Evolutionary conservation across 2,888 invertebrate genomes (phyloP).

Genomic region (Stomorhina lunata): DNA sequence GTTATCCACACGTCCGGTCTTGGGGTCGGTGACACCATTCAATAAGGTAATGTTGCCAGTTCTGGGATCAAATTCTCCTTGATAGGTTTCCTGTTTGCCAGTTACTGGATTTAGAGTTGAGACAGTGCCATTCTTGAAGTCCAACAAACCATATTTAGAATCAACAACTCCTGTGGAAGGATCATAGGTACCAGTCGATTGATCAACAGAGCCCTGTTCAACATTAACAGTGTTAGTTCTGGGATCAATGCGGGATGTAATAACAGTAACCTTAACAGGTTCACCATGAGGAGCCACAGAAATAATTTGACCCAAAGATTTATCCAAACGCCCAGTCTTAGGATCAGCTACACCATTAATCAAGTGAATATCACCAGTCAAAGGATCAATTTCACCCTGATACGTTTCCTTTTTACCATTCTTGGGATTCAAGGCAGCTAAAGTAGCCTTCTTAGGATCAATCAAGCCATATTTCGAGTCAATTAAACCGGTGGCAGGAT

Average conservation of each 20-base stretch:
- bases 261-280: slow-evolving; percentile 81
- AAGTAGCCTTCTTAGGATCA: slow-evolving; percentile 84
- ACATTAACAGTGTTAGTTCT: slow-evolving; percentile 47
- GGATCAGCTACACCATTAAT: slow-evolving; percentile 85
- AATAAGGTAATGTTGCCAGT: slow-evolving; percentile 83
- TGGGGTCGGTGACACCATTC: slow-evolving; percentile 79
- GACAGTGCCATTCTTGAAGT: slow-evolving; percentile 84
- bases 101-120: slow-evolving; percentile 83
- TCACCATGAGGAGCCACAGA: slow-evolving; percentile 85
- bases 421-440: slow-evolving; percentile 83
- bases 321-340: slow-evolving; percentile 84
- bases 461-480: slow-evolving; percentile 87
- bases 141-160: slow-evolving; percentile 85
- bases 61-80: slow-evolving; percentile 85
- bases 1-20: slow-evolving; percentile 83
- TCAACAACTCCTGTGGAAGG: slow-evolving; percentile 78
- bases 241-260: slow-evolving; percentile 48
- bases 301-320: slow-evolving; percentile 84
- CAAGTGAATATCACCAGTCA: slow-evolving; percentile 85
- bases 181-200: slow-evolving; percentile 72
- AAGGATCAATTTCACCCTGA: slow-evolving; percentile 84
- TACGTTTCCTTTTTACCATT: slow-evolving; percentile 84
- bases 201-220: slow-evolving; percentile 59
- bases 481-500: slow-evolving; percentile 85
- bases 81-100: slow-evolving; percentile 83